These are phyloP conservation scores for Podilymbus podiceps DNA, from an alignment of 2,113 vertebrate genomes.

Conservation along the genomic window DNA sequence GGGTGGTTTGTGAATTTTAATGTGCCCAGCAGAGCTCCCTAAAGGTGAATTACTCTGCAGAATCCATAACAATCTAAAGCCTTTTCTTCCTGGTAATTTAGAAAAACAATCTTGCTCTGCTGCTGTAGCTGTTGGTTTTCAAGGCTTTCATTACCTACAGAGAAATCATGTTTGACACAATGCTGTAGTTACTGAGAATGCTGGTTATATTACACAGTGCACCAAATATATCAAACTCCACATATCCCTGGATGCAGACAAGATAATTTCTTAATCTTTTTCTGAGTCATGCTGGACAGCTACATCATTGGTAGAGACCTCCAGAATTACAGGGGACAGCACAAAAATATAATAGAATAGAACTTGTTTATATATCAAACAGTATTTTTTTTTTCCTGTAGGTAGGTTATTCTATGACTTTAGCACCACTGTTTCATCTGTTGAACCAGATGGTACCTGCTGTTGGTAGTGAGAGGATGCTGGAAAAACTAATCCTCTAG, in stretches of 20 bases:
- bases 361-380: neutral
- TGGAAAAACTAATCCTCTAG: neutral
- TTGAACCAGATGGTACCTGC: neutral
- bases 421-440: neutral
- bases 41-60: neutral
- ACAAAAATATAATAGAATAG: neutral
- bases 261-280: conserved; percentile 17
- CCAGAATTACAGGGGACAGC: neutral
- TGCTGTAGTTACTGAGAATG: conserved; percentile 1
- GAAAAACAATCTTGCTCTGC: neutral
- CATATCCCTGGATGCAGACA: neutral
- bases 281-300: neutral
- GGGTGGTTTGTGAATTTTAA: neutral
- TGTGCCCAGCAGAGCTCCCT: neutral
- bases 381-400: neutral
- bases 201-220: neutral
- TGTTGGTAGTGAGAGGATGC: neutral
- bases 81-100: conserved; percentile 1
- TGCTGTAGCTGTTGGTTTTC: conserved; percentile 17
- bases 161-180: conserved; percentile 40
- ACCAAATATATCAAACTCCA: conserved; percentile 16
- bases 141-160: conserved; percentile 14
- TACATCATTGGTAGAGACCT: neutral
- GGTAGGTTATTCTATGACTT: neutral
- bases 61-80: neutral